phyloP scores from a whole-genome alignment of 2,888 invertebrate species.

The Cephonodes hylas region DNA sequence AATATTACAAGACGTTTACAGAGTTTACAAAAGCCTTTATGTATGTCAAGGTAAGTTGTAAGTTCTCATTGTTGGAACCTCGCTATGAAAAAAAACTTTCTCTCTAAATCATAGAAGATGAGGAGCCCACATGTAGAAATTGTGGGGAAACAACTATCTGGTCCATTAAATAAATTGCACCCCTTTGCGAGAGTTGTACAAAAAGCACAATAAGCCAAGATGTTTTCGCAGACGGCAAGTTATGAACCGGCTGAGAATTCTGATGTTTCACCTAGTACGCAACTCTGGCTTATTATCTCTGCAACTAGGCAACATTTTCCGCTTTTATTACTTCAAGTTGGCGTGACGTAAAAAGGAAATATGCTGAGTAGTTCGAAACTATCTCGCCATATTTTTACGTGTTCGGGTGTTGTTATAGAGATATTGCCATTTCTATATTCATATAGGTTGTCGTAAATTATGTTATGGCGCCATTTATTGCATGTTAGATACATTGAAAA shows the following conservation, averaged over 20 bases:
- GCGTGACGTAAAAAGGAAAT: not conserved
- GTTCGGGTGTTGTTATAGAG: not conserved
- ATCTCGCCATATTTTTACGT: not conserved
- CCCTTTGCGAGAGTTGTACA: slow-evolving; percentile 47
- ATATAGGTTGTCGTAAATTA: too few relatives aligned
- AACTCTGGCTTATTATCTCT: slow-evolving; percentile 22
- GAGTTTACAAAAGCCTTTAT: too few relatives aligned
- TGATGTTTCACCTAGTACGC: slow-evolving; percentile 29
- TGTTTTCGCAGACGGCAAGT: slow-evolving; percentile 44
- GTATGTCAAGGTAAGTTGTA: not conserved
- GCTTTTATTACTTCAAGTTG: not conserved
- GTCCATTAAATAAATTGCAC: slow-evolving; percentile 71
- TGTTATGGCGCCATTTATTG: too few relatives aligned
- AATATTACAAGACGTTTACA: not conserved
- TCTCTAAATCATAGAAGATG: slow-evolving; percentile 14
- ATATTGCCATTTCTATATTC: not conserved
- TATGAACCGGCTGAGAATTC: slow-evolving; percentile 36
- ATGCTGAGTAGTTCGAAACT: not conserved
- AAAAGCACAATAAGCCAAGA: slow-evolving; percentile 47
- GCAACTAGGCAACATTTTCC: slow-evolving; percentile 15
- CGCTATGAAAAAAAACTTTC: not conserved
- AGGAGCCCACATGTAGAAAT: slow-evolving; percentile 37
- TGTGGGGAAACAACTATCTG: slow-evolving; percentile 26
- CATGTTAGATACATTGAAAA: too few relatives aligned
- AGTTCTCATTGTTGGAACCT: not conserved